phyloP scores from a whole-genome alignment of 2,113 vertebrate species.

The Thomomys bottae region DNA sequence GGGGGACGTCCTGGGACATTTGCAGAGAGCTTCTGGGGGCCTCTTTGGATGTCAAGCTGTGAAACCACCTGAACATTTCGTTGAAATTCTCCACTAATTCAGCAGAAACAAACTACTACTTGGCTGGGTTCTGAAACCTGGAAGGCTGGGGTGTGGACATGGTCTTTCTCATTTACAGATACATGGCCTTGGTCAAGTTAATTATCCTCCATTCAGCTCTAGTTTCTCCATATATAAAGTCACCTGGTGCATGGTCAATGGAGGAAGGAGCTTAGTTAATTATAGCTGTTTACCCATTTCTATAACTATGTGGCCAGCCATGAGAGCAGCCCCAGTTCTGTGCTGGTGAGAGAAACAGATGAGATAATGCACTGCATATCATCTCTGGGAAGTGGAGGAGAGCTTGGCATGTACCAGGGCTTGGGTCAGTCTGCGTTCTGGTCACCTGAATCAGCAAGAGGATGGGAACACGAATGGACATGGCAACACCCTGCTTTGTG shows the following conservation, averaged over 20 bases:
- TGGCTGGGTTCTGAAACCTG: too few relatives aligned
- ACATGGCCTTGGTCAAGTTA: background rate
- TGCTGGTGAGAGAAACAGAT: rapidly evolving
- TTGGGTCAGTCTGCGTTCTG: too few relatives aligned
- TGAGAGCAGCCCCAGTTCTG: rapidly evolving
- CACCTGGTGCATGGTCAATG: rapidly evolving
- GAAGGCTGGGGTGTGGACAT: background rate
- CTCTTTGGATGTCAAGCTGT: background rate
- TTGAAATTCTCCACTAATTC: background rate
- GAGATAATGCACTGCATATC: rapidly evolving
- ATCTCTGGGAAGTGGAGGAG: rapidly evolving
- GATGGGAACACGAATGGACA: background rate
- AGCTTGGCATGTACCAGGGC: rapidly evolving
- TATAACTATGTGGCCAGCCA: too few relatives aligned
- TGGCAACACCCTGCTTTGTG: rapidly evolving
- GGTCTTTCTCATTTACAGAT: background rate
- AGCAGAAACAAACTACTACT: background rate
- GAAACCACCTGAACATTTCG: background rate
- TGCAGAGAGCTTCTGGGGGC: background rate
- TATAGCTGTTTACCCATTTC: background rate
- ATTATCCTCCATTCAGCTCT: background rate
- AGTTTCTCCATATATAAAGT: background rate
- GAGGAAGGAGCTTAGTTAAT: background rate
- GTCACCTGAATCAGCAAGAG: background rate
- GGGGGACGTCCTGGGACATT: too few relatives aligned